Base-by-base conservation (phyloP, 2,888 invertebrate species). In the Campaea margaritaria region DNA sequence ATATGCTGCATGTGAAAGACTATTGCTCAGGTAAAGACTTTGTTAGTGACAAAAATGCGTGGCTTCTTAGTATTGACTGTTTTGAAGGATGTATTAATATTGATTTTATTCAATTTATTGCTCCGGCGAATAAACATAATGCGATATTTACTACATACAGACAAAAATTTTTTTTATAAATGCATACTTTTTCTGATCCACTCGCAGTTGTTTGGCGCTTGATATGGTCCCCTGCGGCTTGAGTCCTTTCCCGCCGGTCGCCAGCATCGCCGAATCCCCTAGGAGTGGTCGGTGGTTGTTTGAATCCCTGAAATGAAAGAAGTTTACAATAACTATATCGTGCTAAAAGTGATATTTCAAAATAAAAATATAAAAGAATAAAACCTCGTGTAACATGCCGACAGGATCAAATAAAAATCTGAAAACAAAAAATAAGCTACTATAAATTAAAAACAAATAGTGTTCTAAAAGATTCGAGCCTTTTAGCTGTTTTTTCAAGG, bases 231-330 rank as follows among this genome's bases (percentile, higher is more conserved):
- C 97, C 82, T 97, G 96, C 0, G 96, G 95, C 81, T 98, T 97
- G 45, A 98, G 86, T 13, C 96, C 95, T 65, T 91, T 91, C 13
- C 91, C 89, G 59, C 97, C 97, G 0, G 97, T 96, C 1, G 97
- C 97, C 74, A 98, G 94, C 94, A 98, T 97, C 0, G 98, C 98
- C 0, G 98, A 98, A 83, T 99, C 99, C 3, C 98, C 98, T 49
- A 98, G 91, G 86, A 98, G 90, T 0, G 89, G 87, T 36, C 99
- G 94, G 81, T 99, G 99, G 83, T 98, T 98, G 81, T 98, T 98
- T 0, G 98, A 98, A 83, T 99, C 99, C 73, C 97, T 97, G 85
- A 13, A 80, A 73, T 46, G 21, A 42, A 15, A 54, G 0, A n/a
- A 3, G 14, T 31, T 41, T 53, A n/a, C 15, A 51, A 28, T 12